phyloP scores from a whole-genome alignment of 2,113 vertebrate species.

The Sebastes fasciatus region DNA sequence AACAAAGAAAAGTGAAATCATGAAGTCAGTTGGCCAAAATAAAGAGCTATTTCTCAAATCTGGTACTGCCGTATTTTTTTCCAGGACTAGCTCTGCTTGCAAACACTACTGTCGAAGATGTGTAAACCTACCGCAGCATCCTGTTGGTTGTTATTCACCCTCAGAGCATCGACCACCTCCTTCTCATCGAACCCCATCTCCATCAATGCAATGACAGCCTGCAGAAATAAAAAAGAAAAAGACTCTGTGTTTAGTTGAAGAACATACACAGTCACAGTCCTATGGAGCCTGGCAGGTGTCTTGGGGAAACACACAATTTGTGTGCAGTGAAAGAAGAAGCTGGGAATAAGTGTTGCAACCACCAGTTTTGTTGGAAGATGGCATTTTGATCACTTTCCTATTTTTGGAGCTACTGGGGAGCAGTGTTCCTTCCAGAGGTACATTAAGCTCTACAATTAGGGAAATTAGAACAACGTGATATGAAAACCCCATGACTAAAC shows the following conservation, averaged over 20 bases:
- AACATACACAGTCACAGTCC: neutral
- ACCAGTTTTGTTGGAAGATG: neutral
- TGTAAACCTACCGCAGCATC: constrained; percentile 91
- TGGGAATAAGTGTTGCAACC: neutral
- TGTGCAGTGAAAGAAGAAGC: neutral
- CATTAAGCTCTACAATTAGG: neutral
- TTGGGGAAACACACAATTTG: neutral
- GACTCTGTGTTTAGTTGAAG: neutral
- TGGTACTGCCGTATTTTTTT: neutral
- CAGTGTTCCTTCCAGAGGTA: neutral
- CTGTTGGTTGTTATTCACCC: constrained; percentile 98
- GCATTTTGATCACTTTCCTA: constrained; percentile 1
- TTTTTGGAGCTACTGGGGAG: neutral
- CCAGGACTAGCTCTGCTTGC: neutral
- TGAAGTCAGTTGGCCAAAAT: neutral
- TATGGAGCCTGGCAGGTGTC: neutral
- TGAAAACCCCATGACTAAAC: neutral
- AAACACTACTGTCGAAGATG: neutral
- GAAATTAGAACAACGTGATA: neutral
- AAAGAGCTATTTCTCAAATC: neutral
- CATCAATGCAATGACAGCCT: constrained; percentile 97
- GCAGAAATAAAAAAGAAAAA: constrained; percentile 2
- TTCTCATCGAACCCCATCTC: constrained; percentile 99
- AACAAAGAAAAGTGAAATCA: neutral
- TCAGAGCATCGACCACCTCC: constrained; percentile 94